phyloP scores from a whole-genome alignment of 2,888 invertebrate species.

The Eledona agricola region DNA sequence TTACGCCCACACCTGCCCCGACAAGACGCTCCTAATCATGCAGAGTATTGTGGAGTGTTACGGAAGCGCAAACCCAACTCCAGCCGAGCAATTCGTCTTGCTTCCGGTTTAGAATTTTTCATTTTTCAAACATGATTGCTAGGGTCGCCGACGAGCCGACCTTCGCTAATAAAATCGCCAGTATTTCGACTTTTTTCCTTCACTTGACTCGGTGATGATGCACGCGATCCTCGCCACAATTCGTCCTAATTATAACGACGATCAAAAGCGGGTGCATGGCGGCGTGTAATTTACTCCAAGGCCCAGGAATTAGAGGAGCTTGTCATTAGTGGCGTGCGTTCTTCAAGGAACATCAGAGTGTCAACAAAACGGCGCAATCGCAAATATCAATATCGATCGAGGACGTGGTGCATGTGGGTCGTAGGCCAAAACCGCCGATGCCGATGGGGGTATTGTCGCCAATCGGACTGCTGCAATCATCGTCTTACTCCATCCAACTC shows the following conservation, averaged over 20 bases:
- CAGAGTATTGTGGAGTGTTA: conserved; percentile 7
- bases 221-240: too few species aligned
- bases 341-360: conserved; percentile 28
- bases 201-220: conserved; percentile 11
- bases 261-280: conserved; percentile 6
- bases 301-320: conserved; percentile 6
- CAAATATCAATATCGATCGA: conserved; percentile 39
- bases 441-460: conserved; percentile 31
- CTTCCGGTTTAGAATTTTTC: conserved; percentile 5
- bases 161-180: too few species aligned
- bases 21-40: conserved; percentile 19
- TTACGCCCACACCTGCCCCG: conserved; percentile 23
- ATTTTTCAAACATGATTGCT: conserved; percentile 11
- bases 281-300: conserved; percentile 1
- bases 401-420: conserved; percentile 37
- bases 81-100: not conserved
- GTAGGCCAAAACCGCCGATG: conserved; percentile 32
- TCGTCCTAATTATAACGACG: too few species aligned
- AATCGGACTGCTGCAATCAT: conserved; percentile 23
- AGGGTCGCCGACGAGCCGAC: too few species aligned
- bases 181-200: too few species aligned
- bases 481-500: conserved; percentile 1
- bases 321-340: conserved; percentile 21
- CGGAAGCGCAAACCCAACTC: conserved; percentile 2
- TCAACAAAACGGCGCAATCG: conserved; percentile 37